A percentile compares a stretch with the other conserved stretches of the same genome.
Conservation (phyloP, 2,888 invertebrate species). For the Polydesmus complanatus region DNA sequence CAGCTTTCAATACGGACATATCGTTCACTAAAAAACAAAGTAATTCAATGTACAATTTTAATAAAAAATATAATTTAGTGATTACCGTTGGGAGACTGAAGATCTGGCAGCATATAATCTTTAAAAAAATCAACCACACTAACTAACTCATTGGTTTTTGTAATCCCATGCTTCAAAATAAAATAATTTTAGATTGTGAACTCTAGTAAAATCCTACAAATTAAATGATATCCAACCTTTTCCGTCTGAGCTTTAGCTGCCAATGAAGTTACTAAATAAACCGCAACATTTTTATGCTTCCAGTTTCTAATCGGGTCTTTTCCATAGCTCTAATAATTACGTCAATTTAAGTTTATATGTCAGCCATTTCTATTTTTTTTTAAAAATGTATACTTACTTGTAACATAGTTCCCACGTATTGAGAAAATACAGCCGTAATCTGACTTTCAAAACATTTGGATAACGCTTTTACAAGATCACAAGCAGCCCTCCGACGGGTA, state of each 20-base stretch:
- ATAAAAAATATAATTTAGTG: not conserved
- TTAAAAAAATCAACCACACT: slow-evolving; percentile 76
- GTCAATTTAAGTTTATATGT: slow-evolving; percentile 13
- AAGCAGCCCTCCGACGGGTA: slow-evolving; percentile 86
- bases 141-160: slow-evolving; percentile 76
- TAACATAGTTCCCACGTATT: slow-evolving; percentile 46
- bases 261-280: slow-evolving; percentile 89
- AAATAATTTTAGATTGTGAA: no score
- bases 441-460: slow-evolving; percentile 73
- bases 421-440: slow-evolving; percentile 74
- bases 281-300: slow-evolving; percentile 89
- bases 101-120: slow-evolving; percentile 73
- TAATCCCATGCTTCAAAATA: slow-evolving; percentile 56
- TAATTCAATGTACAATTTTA: slow-evolving; percentile 16
- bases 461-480: slow-evolving; percentile 87
- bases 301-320: slow-evolving; percentile 64
- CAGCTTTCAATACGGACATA: slow-evolving; percentile 84
- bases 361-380: not conserved
- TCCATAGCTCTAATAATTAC: slow-evolving; percentile 46
- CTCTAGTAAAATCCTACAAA: not conserved
- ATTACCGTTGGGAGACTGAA: slow-evolving; percentile 56
- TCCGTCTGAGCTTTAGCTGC: slow-evolving; percentile 78
- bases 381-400: slow-evolving; percentile 46
- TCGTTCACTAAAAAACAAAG: slow-evolving; percentile 51
- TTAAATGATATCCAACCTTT: slow-evolving; percentile 34